Percentiles rank a stretch among this genome's conserved stretches.
phyloP scores from a whole-genome alignment of 2,888 invertebrate genomes.

The Cosmopolites sordidus region DNA sequence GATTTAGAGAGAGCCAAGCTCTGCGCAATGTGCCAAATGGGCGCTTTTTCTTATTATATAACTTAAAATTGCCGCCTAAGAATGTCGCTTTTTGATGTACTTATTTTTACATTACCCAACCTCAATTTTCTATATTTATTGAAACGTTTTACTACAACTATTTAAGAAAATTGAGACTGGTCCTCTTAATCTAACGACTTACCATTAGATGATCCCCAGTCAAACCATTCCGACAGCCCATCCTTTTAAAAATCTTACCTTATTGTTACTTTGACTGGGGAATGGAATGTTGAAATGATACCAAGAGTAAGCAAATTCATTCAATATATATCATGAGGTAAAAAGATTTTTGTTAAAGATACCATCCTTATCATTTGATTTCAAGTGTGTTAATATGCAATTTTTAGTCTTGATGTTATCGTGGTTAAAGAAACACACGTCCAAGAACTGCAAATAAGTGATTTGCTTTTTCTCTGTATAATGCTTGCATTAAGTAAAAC shows the following conservation, averaged over 20 bases:
- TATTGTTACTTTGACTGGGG: slow-evolving; percentile 22
- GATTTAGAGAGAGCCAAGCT: slow-evolving; percentile 47
- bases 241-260: slow-evolving; percentile 14
- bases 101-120: background rate
- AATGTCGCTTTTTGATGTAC: background rate
- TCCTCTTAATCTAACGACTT: background rate
- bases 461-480: too few species aligned
- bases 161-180: background rate
- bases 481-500: too few species aligned
- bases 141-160: background rate
- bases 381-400: too few species aligned
- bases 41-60: background rate
- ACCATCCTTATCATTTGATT: too few species aligned
- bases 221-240: background rate
- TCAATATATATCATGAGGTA: too few species aligned
- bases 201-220: slow-evolving; percentile 1
- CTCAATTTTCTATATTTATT: background rate
- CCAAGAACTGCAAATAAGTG: too few species aligned
- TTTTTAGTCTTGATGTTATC: too few species aligned
- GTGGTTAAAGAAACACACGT: too few species aligned
- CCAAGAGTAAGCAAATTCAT: too few species aligned
- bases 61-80: background rate
- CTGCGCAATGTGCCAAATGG: slow-evolving; percentile 44
- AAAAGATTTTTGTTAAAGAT: too few species aligned
- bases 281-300: background rate